Evolutionary conservation across 2,113 vertebrate genomes (phyloP).

Genomic region (Lophotis ruficrista): DNA sequence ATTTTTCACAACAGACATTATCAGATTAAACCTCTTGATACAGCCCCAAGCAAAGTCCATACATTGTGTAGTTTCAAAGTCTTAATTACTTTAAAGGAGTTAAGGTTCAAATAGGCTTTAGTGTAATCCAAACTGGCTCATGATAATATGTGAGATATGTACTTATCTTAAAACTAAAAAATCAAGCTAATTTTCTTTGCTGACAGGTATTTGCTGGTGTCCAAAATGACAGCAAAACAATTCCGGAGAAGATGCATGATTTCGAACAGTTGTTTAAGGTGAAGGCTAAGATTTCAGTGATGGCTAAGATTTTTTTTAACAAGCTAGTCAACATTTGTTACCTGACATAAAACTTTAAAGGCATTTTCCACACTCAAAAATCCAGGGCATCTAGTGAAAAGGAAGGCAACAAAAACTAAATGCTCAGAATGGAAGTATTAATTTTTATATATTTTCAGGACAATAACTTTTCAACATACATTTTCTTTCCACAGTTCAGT

Average conservation of each 20-base stretch:
- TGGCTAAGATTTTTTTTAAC: neutral
- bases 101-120: neutral
- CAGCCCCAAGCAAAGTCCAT: neutral
- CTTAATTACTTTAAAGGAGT: neutral
- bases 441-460: neutral
- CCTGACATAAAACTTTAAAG: neutral
- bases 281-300: neutral
- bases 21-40: neutral
- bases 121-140: neutral
- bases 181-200: neutral
- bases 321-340: neutral
- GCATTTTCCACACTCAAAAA: neutral
- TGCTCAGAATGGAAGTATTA: neutral
- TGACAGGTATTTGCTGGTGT: neutral
- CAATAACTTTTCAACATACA: neutral
- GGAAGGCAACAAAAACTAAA: neutral
- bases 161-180: neutral
- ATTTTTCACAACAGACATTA: neutral
- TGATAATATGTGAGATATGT: neutral
- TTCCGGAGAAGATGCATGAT: neutral
- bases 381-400: neutral
- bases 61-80: neutral
- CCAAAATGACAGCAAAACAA: neutral
- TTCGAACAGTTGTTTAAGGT: neutral
- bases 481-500: neutral